A percentile compares a stretch with the other conserved stretches of the same genome.
Conservation (phyloP, 2,113 vertebrate genomes). For the Anhinga anhinga region DNA sequence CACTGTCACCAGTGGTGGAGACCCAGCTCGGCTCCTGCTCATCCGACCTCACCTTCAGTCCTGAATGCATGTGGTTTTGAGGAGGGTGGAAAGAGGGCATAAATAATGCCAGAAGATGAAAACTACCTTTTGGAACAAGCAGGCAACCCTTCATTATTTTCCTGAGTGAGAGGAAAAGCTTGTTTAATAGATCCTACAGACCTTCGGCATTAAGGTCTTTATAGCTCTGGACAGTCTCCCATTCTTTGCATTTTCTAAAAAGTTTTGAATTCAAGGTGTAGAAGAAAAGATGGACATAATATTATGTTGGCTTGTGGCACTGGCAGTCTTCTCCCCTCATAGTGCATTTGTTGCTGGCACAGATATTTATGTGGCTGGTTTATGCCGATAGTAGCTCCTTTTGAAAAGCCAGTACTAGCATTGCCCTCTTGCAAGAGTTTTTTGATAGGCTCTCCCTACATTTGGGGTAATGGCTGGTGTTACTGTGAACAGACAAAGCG, state of each 20-base stretch:
- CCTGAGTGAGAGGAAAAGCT: not conserved
- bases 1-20: fast-evolving
- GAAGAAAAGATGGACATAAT: not conserved
- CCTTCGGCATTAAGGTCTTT: not conserved
- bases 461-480: not conserved
- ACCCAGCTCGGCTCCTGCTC: not conserved
- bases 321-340: not conserved
- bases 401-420: not conserved
- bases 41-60: fast-evolving
- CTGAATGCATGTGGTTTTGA: too few species aligned
- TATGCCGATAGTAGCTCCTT: not conserved
- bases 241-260: not conserved
- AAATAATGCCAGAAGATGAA: not conserved
- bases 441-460: not conserved
- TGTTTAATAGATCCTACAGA: not conserved
- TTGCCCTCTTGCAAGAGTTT: not conserved
- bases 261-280: not conserved
- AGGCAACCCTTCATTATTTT: not conserved
- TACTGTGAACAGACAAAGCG: not conserved
- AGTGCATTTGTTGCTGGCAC: not conserved
- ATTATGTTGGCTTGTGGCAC: not conserved
- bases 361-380: not conserved
- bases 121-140: not conserved
- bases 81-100: not conserved
- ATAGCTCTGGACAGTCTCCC: not conserved